Base-by-base conservation (phyloP, 2,113 vertebrate species). In the Oryzias melastigma region DNA sequence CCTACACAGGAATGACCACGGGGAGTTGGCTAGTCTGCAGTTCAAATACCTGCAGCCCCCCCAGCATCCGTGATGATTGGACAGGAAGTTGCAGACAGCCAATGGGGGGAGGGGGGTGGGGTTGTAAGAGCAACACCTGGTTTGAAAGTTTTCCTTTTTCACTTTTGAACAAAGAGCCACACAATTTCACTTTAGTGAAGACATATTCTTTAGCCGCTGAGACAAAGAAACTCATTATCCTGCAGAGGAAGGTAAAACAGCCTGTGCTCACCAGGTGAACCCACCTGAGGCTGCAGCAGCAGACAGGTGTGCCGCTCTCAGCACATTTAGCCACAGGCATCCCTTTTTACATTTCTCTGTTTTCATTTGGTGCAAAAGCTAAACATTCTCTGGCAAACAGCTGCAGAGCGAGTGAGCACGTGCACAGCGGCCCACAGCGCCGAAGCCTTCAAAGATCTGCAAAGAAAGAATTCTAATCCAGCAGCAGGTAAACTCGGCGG, bases 241-340 rank as follows among this genome's bases (percentile, higher is more conserved):
- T 10, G 40, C 68, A 53, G 50, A 66, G 20, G 64, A 81, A 73
- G 61, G 71, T 77, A 62, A 77, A 79, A 66, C 45, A 15, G 48
- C 20, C 41, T 8, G 14, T 58, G 13, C 47, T 58, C 65, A 43
- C 22, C 44, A 35, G 44, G 65, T 68, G 62, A 70, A 74, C 67
- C 43, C 65, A 74, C 86, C 82, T 24, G 53, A 62, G 73, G 84
- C 83, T 85, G 44, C 55, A 78, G 63, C 78, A 44, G 57, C 56
- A 80, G 80, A 89, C 88, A 92, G 89, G 89, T 91, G 90, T 88
- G 87, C 70, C 58, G 25, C 74, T 63, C 58, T 73, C 42, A 62
- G 46, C 45, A 62, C 47, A 44, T 51, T 46, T 60, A 52, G 47
- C 42, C 58, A 52, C 44, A 42, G 18, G 29, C 43, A 17, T 17